A percentile compares a stretch with the other conserved stretches of the same genome.
Conservation (phyloP, 2,888 invertebrate genomes). For the Eristalinus aeneus region DNA sequence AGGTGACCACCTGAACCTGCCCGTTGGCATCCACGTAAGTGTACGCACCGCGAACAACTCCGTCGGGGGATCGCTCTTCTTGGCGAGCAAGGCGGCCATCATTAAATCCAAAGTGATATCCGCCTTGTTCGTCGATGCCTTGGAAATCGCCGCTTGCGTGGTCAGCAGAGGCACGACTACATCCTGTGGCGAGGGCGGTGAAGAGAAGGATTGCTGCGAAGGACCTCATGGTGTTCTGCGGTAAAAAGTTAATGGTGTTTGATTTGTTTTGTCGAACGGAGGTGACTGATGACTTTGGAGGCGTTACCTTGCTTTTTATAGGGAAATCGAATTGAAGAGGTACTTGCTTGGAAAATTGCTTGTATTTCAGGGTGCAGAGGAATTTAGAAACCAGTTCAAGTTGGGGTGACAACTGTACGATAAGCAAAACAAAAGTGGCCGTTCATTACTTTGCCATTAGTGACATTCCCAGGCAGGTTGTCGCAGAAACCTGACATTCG, state of each 20-base stretch:
- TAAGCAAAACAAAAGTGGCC: not conserved
- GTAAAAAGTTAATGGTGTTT: not conserved
- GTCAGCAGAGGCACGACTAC: not conserved
- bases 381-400: not conserved
- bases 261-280: not conserved
- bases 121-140: slow-evolving; percentile 22
- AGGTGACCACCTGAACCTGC: slow-evolving; percentile 73
- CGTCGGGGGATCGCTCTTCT: slow-evolving; percentile 68
- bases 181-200: not conserved
- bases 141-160: slow-evolving; percentile 10
- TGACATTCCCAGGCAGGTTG: not conserved
- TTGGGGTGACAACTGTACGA: too few relatives aligned
- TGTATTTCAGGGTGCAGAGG: not conserved
- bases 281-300: slow-evolving; percentile 30
- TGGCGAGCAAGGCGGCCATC: slow-evolving; percentile 44
- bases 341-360: not conserved
- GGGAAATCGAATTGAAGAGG: not conserved
- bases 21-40: slow-evolving; percentile 77
- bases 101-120: slow-evolving; percentile 61
- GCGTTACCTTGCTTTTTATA: not conserved
- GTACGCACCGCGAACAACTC: slow-evolving; percentile 76
- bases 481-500: not conserved
- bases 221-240: slow-evolving; percentile 20
- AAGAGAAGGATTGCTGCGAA: slow-evolving; percentile 22
- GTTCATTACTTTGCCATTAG: not conserved